These are phyloP conservation scores for Menidia beryllina DNA, from an alignment of 2,113 vertebrate species.

Conservation along the genomic window DNA sequence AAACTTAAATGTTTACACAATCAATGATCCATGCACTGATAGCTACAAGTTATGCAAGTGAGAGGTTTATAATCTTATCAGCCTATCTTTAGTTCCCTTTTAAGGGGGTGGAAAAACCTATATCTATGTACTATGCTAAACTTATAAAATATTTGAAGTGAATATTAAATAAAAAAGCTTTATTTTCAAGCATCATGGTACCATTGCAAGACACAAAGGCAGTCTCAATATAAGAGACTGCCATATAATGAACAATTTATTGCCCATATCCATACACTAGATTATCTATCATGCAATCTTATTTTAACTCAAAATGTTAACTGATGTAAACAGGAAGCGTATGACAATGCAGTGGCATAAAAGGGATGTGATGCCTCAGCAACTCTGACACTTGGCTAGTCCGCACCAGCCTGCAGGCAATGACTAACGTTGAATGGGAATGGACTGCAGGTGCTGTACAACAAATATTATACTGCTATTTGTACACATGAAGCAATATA, in stretches of 20 bases:
- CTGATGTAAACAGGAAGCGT: conserved; percentile 18
- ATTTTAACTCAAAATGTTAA: not conserved
- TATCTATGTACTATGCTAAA: too few relatives aligned
- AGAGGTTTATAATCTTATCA: too few relatives aligned
- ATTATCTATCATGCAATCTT: not conserved
- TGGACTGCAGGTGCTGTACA: too few relatives aligned
- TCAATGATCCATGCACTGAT: too few relatives aligned
- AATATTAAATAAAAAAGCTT: not conserved
- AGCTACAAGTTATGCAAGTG: too few relatives aligned
- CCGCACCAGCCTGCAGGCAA: not conserved
- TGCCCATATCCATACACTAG: not conserved
- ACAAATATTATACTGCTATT: too few relatives aligned
- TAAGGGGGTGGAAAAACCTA: too few relatives aligned
- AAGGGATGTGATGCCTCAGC: not conserved
- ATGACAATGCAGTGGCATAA: too few relatives aligned
- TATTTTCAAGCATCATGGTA: not conserved
- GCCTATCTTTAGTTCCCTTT: too few relatives aligned
- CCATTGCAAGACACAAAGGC: not conserved
- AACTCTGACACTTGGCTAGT: not conserved
- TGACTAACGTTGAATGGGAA: too few relatives aligned
- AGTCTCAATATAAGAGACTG: not conserved
- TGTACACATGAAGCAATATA: not conserved
- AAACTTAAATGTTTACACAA: too few relatives aligned
- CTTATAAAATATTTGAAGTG: not conserved
- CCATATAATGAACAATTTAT: not conserved